Evolutionary conservation across 2,113 vertebrate genomes (phyloP).

Genomic region (Phoenicopterus ruber): DNA sequence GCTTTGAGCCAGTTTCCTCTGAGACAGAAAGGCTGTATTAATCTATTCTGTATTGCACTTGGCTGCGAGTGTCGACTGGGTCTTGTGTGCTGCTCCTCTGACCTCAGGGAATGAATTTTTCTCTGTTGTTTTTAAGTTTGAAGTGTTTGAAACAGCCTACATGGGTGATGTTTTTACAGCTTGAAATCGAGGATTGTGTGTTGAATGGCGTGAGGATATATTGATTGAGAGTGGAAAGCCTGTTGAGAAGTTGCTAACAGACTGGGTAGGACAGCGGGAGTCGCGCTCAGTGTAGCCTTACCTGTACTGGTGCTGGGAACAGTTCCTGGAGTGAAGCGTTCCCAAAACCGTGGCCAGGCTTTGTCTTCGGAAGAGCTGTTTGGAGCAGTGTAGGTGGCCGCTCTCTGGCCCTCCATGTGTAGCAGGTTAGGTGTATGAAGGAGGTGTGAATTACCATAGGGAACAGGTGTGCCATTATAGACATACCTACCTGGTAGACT

Average conservation of each 20-base stretch:
- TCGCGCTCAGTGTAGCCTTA: background rate
- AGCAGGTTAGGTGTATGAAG: background rate
- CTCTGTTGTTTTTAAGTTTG: background rate
- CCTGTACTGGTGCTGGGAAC: background rate
- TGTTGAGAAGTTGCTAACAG: background rate
- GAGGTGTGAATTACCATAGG: background rate
- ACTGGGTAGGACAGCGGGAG: background rate
- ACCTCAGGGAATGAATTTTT: background rate
- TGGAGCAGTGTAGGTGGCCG: fast-evolving
- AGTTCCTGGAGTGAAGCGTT: background rate
- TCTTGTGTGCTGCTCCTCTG: background rate
- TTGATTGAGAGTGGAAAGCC: background rate
- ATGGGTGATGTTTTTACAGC: background rate
- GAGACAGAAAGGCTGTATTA: background rate
- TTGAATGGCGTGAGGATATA: background rate
- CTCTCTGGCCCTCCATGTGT: fast-evolving
- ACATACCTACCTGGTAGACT: background rate
- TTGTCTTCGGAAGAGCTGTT: background rate
- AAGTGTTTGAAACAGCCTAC: background rate
- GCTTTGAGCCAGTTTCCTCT: background rate
- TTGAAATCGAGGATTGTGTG: background rate
- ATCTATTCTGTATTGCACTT: background rate
- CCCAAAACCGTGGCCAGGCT: background rate
- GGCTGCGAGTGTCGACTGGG: fast-evolving
- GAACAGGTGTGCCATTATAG: fast-evolving